Percentiles rank a stretch among this genome's conserved stretches.
phyloP scores from a whole-genome alignment of 2,888 invertebrate genomes.

The Cantharis flavilabris region DNA sequence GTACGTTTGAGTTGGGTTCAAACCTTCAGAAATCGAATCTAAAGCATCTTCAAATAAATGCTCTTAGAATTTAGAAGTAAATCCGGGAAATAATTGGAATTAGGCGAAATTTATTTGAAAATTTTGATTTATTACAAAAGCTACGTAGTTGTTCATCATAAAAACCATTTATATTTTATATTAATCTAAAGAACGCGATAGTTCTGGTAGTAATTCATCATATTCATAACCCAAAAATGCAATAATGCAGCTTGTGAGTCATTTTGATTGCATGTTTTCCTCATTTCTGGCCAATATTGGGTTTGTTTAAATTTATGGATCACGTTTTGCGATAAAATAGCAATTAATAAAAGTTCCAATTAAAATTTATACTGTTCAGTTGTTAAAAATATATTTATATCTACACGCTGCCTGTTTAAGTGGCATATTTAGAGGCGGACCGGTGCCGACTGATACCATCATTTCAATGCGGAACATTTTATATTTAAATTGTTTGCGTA shows the following conservation, averaged over 20 bases:
- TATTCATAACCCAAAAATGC: background rate
- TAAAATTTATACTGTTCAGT: background rate
- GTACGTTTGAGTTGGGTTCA: background rate
- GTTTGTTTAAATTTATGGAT: constrained; percentile 1
- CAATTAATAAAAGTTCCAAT: background rate
- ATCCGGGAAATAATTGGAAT: background rate
- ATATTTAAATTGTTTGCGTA: no score
- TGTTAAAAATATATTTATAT: background rate
- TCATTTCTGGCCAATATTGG: constrained; percentile 10
- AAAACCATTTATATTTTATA: background rate
- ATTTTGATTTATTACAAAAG: background rate
- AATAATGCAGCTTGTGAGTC: background rate
- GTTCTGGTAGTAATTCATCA: background rate
- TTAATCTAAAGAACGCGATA: background rate
- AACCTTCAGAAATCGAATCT: background rate
- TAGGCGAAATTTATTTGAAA: background rate
- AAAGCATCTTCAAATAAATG: background rate
- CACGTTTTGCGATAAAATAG: constrained; percentile 8
- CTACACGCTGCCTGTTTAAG: background rate
- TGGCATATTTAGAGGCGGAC: background rate
- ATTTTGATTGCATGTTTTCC: constrained; percentile 5
- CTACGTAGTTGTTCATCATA: background rate
- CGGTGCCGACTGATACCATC: background rate
- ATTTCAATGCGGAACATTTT: no score
- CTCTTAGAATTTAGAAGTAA: background rate